Evolutionary conservation across 2,888 invertebrate genomes (phyloP), one percentile per base, ranked within the genome.

Genomic region (Andrena fulva): DNA sequence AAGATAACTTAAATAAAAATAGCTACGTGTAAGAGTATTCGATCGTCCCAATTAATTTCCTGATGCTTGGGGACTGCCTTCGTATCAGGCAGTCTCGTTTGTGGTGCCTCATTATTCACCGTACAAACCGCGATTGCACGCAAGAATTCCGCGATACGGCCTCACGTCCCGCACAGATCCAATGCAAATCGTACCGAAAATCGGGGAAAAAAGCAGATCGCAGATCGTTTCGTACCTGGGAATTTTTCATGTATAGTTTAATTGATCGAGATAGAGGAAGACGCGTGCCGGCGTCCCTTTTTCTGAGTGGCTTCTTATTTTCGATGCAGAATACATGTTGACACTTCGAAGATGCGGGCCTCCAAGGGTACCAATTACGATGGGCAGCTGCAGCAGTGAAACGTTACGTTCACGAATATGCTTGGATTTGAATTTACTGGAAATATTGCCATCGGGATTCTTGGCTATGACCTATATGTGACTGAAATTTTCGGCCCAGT

Each of bases 351-450:
- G 89, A 92, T 92, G 92, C 92, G 91, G 91, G 91, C 87, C 87
- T 90, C 85, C 85, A 86, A 89, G 90, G 89, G 89, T 92, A 91
- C 91, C 90, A 91, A 92, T 92, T 92, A 92, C 86, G 90, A 90
- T 86, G 77, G 63, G 87, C 90, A 91, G 91, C 90, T 89, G 91
- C 89, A 81, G 81, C 75, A 35, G 27, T 70, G 74, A 74, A 78
- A 68, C 80, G 66, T 56, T 71, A 24, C 56, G 52, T 77, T 68
- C 66, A 74, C 79, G 66, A 64, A 75, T 78, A 68, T 10, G 50
- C 54, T 29, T 56, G 73, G 69, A 73, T 72, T 62, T 52, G 31
- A 33, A 77, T 50, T 71, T 50, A 48, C 50, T 33, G 56, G n/a
- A 56, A 66, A 10, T 74, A 70, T 35, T 42, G 68, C 59, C 54